These are phyloP conservation scores for Pristionchus arcanus DNA, from an alignment of 2,888 invertebrate species.

Conservation along the genomic window DNA sequence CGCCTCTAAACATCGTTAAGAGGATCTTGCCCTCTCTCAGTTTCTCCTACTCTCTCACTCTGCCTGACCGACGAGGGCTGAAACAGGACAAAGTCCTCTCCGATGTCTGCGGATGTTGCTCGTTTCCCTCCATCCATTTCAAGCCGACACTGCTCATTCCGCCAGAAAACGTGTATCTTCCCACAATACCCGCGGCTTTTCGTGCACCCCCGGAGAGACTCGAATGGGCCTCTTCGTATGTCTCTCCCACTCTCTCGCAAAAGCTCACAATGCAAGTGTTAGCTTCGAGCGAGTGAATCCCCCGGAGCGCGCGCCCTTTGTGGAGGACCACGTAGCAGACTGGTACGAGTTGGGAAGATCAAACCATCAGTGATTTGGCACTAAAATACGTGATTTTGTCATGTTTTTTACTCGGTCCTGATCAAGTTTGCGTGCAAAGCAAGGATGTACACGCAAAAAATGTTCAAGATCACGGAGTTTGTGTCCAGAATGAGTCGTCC, in stretches of 20 bases:
- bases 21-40: background rate
- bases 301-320: background rate
- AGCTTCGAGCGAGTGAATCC: background rate
- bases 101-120: background rate
- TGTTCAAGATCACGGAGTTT: background rate
- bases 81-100: background rate
- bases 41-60: background rate
- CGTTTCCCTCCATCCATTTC: background rate
- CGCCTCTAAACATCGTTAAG: background rate
- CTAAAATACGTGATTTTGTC: background rate
- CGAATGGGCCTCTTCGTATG: background rate
- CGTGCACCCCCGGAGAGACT: background rate
- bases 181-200: constrained; percentile 3
- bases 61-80: background rate
- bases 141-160: background rate
- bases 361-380: background rate
- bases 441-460: background rate
- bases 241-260: constrained; percentile 14
- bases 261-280: constrained; percentile 1
- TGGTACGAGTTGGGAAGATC: background rate
- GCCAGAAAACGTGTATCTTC: background rate
- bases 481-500: background rate
- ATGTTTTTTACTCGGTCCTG: background rate
- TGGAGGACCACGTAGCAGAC: background rate
- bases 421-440: too few relatives aligned